phyloP scores from a whole-genome alignment of 2,888 invertebrate genomes.

The Cistogaster globosa region DNA sequence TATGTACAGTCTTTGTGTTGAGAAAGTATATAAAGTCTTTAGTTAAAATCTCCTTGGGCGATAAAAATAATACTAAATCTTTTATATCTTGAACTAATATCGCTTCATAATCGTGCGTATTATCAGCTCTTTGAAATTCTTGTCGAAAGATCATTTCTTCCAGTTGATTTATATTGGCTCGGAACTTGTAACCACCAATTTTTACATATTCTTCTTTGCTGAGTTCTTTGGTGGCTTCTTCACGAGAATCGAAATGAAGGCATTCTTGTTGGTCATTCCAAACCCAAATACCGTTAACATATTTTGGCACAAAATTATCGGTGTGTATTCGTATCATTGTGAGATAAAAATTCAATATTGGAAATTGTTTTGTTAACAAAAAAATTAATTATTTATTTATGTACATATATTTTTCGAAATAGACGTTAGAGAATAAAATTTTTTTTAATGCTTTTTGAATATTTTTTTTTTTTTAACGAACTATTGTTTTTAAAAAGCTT shows the following conservation, averaged over 20 bases:
- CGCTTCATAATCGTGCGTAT: conserved; percentile 76
- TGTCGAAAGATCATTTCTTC: conserved; percentile 80
- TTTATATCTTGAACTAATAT: conserved; percentile 80
- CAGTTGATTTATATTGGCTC: conserved; percentile 76
- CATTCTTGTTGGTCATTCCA: conserved; percentile 76
- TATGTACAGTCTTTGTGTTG: conserved; percentile 77
- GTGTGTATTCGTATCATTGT: conserved; percentile 77
- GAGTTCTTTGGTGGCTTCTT: conserved; percentile 64
- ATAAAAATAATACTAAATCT: conserved; percentile 79
- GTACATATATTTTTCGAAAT: background rate
- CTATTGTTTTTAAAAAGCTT: too few species aligned
- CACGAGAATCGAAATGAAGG: conserved; percentile 74
- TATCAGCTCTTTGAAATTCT: conserved; percentile 75
- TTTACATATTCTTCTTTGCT: conserved; percentile 72
- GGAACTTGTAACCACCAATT: conserved; percentile 78
- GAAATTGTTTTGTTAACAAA: background rate
- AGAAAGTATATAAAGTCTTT: conserved; percentile 78
- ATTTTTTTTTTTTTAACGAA: too few species aligned
- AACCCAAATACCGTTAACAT: conserved; percentile 78
- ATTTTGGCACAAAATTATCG: conserved; percentile 76
- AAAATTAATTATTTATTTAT: background rate
- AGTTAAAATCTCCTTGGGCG: conserved; percentile 77
- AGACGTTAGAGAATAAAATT: too few species aligned
- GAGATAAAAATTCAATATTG: background rate
- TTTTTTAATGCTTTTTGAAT: too few species aligned